phyloP scores from a whole-genome alignment of 2,888 invertebrate species.

The Acleris emargana region DNA sequence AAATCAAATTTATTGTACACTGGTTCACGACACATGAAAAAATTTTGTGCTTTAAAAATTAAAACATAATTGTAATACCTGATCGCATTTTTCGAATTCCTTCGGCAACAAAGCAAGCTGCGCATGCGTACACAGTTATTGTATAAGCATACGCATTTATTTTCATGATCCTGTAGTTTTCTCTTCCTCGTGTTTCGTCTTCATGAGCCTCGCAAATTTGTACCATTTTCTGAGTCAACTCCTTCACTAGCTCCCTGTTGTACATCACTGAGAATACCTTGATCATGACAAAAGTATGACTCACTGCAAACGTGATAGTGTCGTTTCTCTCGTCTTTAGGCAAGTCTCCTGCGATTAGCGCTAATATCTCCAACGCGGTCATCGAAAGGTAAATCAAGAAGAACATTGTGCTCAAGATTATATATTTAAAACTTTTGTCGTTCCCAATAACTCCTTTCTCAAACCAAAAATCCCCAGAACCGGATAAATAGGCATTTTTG shows the following conservation, averaged over 20 bases:
- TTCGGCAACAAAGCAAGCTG: slow-evolving; percentile 63
- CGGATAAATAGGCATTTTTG: slow-evolving; percentile 58
- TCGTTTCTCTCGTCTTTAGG: slow-evolving; percentile 72
- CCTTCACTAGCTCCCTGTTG: slow-evolving; percentile 59
- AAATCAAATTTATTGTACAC: too few relatives aligned
- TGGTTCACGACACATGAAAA: too few relatives aligned
- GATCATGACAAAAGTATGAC: slow-evolving; percentile 68
- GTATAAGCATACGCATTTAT: slow-evolving; percentile 63
- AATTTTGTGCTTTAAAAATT: too few relatives aligned
- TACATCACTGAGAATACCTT: slow-evolving; percentile 62
- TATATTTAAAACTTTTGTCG: slow-evolving; percentile 59
- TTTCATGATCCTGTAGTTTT: slow-evolving; percentile 65
- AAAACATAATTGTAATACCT: slow-evolving; percentile 11
- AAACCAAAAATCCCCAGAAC: slow-evolving; percentile 74
- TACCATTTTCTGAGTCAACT: slow-evolving; percentile 60
- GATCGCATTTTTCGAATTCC: slow-evolving; percentile 60
- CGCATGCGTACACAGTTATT: slow-evolving; percentile 57
- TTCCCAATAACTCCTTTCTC: slow-evolving; percentile 58
- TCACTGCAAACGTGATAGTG: slow-evolving; percentile 64
- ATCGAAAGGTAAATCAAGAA: slow-evolving; percentile 59
- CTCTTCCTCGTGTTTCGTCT: slow-evolving; percentile 52
- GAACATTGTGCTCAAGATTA: slow-evolving; percentile 49
- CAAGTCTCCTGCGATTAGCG: slow-evolving; percentile 61
- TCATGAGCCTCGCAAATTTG: slow-evolving; percentile 61
- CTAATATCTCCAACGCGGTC: slow-evolving; percentile 71